Base-by-base conservation (phyloP, 2,797 vertebrate genomes). In the Clarias pachynema region DNA sequence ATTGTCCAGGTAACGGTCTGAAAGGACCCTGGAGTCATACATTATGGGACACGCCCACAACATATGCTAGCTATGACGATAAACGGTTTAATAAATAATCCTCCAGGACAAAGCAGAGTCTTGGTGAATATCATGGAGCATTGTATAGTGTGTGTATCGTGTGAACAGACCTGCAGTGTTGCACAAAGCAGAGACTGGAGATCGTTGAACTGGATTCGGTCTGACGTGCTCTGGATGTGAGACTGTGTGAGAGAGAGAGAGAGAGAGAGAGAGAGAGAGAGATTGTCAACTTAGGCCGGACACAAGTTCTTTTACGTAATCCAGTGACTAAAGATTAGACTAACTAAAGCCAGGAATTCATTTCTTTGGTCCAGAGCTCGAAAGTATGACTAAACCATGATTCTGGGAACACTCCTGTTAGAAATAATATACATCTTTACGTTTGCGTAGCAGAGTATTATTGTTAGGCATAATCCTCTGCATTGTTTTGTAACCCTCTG, bases 151-250 rank as follows among this genome's bases (percentile, higher is more conserved):
- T n/a, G 24, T 49, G 22, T 22, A n/a, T 12, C 16, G n/a, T 16
- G 44, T 66, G 40, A 37, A 24, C 26, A 87, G 91, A 99, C 98
- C 97, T 99, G 98, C 18, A 99, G 95, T n/a, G 98, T 99, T 86
- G 98, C 98, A 2, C 98, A 99, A 8, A 99, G 96, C 29, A 99
- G 95, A 18, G 98, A 99, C 94, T 99, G 98, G 68, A 99, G 96
- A 91, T 99, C 98, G 40, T 99, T 99, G 93, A 98, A 99, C 93
- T 99, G 98, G 94, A 99, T 98, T 85, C 98, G 94, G 93, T 99
- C 98, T 0, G 98, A 99, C 2, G 98, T 99, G 93, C 98, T 99
- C 95, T 99, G 98, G 92, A 99, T 99, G 90, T 99, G 98, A 77
- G 98, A 99, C 98, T 99, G 94, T 99, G 94, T 0, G 63, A 14